phyloP scores from a whole-genome alignment of 2,888 invertebrate genomes.

The Gymnocheta viridis region DNA sequence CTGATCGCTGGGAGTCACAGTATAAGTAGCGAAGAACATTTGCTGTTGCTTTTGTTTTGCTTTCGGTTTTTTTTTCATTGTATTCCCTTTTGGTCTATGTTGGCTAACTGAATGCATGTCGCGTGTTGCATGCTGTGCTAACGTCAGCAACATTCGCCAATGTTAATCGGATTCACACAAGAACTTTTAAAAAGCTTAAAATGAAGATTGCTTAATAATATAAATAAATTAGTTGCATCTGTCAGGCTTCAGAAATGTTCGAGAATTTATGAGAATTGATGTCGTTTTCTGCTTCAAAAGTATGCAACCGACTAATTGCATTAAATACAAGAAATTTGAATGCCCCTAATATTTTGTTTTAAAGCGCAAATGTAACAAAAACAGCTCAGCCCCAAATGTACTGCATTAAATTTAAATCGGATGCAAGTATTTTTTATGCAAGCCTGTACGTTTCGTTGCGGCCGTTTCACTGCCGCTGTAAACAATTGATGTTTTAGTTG shows the following conservation, averaged over 20 bases:
- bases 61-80: constrained; percentile 6
- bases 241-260: background rate
- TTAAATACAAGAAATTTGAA: background rate
- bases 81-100: constrained; percentile 30
- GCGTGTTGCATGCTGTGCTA: constrained; percentile 56
- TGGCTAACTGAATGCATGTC: constrained; percentile 43
- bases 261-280: background rate
- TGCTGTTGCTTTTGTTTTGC: constrained; percentile 12
- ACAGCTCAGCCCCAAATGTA: constrained; percentile 24
- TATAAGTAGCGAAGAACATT: constrained; percentile 20
- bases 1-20: constrained; percentile 26
- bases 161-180: constrained; percentile 31
- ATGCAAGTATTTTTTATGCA: constrained; percentile 41
- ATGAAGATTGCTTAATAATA: background rate
- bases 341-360: constrained; percentile 4
- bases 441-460: constrained; percentile 9
- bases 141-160: constrained; percentile 51
- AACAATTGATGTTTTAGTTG: constrained; percentile 35
- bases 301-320: background rate
- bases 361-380: constrained; percentile 26
- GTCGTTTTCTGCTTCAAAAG: background rate
- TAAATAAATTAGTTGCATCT: background rate
- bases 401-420: constrained; percentile 51
- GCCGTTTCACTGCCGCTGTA: constrained; percentile 17
- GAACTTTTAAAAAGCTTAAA: background rate